Percentiles rank a stretch among this genome's conserved stretches.
phyloP scores from a whole-genome alignment of 2,113 vertebrate species.

The Gorsachius goisagi region DNA sequence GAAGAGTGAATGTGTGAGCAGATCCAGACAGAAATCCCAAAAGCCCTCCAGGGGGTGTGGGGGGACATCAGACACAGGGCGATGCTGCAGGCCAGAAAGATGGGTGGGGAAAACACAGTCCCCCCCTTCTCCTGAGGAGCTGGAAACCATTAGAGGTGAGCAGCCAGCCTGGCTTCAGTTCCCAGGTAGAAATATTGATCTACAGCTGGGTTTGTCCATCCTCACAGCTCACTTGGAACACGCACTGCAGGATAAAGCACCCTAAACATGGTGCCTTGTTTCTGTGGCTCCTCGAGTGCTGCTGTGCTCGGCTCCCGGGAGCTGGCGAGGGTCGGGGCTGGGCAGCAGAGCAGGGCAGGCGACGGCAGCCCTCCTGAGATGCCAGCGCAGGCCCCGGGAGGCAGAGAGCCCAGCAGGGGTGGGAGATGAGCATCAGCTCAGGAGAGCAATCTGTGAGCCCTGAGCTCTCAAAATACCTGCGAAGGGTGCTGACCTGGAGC shows the following conservation, averaged over 20 bases:
- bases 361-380: fast-evolving
- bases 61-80: background rate
- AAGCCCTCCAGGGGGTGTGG: background rate
- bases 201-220: background rate
- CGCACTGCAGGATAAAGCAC: background rate
- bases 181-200: background rate
- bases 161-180: background rate
- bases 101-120: background rate
- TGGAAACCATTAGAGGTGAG: background rate
- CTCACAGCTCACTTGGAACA: background rate
- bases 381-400: background rate
- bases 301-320: background rate
- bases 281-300: background rate
- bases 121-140: background rate
- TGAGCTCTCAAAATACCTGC: background rate
- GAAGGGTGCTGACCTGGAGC: background rate
- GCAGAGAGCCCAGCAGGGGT: background rate
- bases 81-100: background rate
- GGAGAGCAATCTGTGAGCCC: fast-evolving
- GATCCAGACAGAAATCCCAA: background rate
- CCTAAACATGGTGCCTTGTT: background rate
- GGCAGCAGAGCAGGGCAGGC: background rate
- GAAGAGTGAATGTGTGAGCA: background rate
- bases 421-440: no score
- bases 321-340: fast-evolving